Base-by-base conservation (phyloP, 2,888 invertebrate genomes). In the Hypomecis punctinalis region DNA sequence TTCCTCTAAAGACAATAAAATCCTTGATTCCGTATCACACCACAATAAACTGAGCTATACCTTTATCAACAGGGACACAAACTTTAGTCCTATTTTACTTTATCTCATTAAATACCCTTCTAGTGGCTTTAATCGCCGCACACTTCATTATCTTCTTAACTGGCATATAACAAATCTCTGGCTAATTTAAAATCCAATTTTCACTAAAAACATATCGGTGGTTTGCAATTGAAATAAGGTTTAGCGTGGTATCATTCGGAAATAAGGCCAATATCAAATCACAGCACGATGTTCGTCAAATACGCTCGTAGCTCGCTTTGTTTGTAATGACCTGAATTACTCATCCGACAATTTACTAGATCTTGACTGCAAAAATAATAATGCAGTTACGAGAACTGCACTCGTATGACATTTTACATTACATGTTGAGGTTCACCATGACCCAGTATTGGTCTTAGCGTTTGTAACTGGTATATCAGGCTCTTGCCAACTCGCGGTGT, bases 341-440 rank as follows among this genome's bases (percentile, higher is more conserved):
- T 56, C 39, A 56, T 42, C 51, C 5, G 13, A 7, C 11, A 11
- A 45, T 51, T 46, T 40, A 57, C n/a, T 40, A 35, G 9, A 46
- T 62, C 51, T 51, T 40, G 45, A 36, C 46, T 49, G 43, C 55
- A 40, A 56, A 40, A 59, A 45, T 51, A 36, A 53, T 42, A 5
- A 37, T 48, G 52, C 46, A 40, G 39, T 55, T 13, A 6, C 39
- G 46, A 57, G 56, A 64, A 63, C 57, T 67, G 57, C 58, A 61
- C 47, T 42, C 56, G 47, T 61, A 59, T 72, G 56, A 66, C 66
- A 72, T 68, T 63, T 69, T 70, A 70, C 73, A 73, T n/a, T 63
- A 75, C 68, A 62, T 67, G 58, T 68, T 56, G 71, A 68, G 66
- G 79, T 66, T 82, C 66, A 67, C 80, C 82, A 58, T 82, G 82